A percentile compares a stretch with the other conserved stretches of the same genome.
These are phyloP conservation scores for Platycercus adscitus DNA, from an alignment of 2,113 vertebrate genomes.

Conservation along the genomic window DNA sequence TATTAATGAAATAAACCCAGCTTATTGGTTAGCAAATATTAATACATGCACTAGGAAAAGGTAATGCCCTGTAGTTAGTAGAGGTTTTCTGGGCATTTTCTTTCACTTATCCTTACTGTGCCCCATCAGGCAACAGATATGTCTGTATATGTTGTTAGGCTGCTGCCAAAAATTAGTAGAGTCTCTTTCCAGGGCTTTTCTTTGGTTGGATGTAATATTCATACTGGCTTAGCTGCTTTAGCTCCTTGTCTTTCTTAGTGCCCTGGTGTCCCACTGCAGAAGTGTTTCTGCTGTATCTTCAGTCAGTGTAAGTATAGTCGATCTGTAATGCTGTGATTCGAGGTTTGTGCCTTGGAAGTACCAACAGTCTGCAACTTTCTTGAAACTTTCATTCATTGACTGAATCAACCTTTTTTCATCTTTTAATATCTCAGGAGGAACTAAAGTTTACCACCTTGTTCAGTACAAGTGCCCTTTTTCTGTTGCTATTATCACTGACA, in stretches of 20 bases:
- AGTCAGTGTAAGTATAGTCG: background rate
- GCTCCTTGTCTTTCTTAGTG: background rate
- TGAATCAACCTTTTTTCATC: background rate
- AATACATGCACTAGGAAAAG: background rate
- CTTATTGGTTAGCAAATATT: background rate
- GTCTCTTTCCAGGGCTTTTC: background rate
- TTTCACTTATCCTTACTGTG: background rate
- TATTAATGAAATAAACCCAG: background rate
- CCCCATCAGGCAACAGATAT: rapidly evolving
- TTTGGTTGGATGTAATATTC: background rate
- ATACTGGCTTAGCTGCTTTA: background rate
- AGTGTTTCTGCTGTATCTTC: background rate
- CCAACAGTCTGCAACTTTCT: background rate
- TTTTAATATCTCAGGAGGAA: background rate
- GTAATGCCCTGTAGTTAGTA: background rate
- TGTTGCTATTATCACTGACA: background rate
- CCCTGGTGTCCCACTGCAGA: background rate
- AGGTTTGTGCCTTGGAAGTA: background rate
- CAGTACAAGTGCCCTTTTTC: background rate
- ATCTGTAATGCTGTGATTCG: background rate
- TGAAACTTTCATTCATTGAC: background rate
- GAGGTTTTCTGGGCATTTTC: background rate
- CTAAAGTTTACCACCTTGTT: background rate
- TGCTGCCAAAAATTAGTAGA: background rate
- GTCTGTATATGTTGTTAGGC: rapidly evolving